Evolutionary conservation across 1,140 invertebrate species (phyloP), one percentile per base, ranked within the genome.

Genomic region (Parapsyche elsis): DNA sequence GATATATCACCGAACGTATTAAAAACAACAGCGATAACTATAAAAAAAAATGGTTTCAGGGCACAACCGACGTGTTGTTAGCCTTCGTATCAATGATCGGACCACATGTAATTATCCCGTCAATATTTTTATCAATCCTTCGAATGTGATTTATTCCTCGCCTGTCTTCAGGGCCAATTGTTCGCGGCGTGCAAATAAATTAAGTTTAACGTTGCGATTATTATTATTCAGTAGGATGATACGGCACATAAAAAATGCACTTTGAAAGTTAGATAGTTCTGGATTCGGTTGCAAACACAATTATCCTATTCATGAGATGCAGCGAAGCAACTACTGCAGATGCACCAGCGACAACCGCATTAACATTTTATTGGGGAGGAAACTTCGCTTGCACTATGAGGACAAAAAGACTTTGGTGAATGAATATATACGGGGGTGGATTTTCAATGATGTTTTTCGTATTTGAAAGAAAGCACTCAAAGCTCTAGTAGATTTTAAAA

Each of bases 301-400:
- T 75, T 75, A 26, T 75, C 7, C 46, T 75, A 75, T 75, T 75
- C 73, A 75, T 75, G 73, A 71, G 70, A 75, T 49, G 71, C 45
- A 19, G 21, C 71, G 19, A 74, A 46, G 45, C 26, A 67, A n/a
- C 10, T 10, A 30, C 16, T 57, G 16, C 23, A 64, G 59, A 23
- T 53, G 53, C 57, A 64, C 24, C 46, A 10, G 59, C 26, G 57
- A 77, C 75, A 77, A 45, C 57, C 16, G 57, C 75, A 64, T 77
- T 77, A 77, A 64, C 57, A 64, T 77, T 64, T 64, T 77, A 64
- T 64, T 44, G 57, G 9, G 24, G 24, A 53, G 49, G 16, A 53
- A 53, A 12, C 2, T 53, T 12, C 10, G 12, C 10, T 16, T 53
- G 49, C 49, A 53, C 49, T 38, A 38, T 38, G n/a, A 38, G 30